Percentiles rank a stretch among this genome's conserved stretches.
These are phyloP conservation scores for Eristalinus sepulchralis DNA, from an alignment of 2,888 invertebrate genomes.

Conservation along the genomic window DNA sequence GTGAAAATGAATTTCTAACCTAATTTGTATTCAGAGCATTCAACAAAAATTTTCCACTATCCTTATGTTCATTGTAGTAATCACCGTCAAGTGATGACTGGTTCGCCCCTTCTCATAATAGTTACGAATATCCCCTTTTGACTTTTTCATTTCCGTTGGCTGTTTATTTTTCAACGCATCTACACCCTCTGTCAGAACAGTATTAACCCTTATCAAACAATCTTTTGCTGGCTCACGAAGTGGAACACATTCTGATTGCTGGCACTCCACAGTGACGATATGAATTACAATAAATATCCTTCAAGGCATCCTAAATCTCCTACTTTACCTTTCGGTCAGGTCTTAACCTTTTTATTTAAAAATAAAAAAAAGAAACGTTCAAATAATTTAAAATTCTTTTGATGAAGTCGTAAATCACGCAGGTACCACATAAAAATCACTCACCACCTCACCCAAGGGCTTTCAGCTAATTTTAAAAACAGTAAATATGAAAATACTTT, in stretches of 20 bases:
- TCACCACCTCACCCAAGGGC: not conserved
- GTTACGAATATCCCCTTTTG: slow-evolving; percentile 1
- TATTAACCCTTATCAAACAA: slow-evolving; percentile 30
- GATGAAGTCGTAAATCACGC: slow-evolving; percentile 20
- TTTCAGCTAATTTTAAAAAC: slow-evolving; percentile 10
- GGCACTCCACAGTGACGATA: slow-evolving; percentile 20
- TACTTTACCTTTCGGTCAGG: slow-evolving; percentile 9
- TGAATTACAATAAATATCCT: slow-evolving; percentile 38
- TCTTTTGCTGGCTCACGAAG: not conserved
- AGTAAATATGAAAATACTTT: not conserved
- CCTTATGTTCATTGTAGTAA: slow-evolving; percentile 10
- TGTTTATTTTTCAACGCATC: slow-evolving; percentile 2
- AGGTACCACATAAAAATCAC: not conserved
- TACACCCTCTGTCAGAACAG: slow-evolving; percentile 1
- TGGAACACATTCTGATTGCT: not conserved
- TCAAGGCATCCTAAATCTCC: slow-evolving; percentile 27
- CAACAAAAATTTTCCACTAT: slow-evolving; percentile 7
- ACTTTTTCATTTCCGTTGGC: slow-evolving; percentile 20
- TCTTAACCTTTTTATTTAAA: slow-evolving; percentile 19
- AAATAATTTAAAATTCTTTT: slow-evolving; percentile 23
- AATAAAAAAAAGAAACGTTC: not conserved
- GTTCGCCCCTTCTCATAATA: slow-evolving; percentile 2
- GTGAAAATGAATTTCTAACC: not conserved
- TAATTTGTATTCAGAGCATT: slow-evolving; percentile 13
- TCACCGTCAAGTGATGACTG: slow-evolving; percentile 22